Base-by-base conservation (phyloP, 2,797 vertebrate species). In the Trachurus trachurus region DNA sequence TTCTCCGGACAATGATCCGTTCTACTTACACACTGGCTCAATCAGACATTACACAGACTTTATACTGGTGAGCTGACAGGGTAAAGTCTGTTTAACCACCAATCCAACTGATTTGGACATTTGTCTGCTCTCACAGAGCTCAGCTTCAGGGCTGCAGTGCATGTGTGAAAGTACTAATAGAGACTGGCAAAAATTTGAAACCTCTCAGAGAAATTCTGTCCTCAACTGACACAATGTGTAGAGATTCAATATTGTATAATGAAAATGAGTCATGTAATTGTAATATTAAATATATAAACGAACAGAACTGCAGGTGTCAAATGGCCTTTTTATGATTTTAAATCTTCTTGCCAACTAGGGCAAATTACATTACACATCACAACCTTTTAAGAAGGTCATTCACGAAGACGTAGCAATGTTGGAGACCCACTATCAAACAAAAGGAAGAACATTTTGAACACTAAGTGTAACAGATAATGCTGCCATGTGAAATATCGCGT, bases 401-500 rank as follows among this genome's bases (percentile, higher is more conserved):
- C 6, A 17, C 21, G 16, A 59, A 44, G 29, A 26, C 21, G 10
- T 17, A 44, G 39, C 26, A 26, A 57, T 29, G 47, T 37, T 39
- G 16, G 44, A 2, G 29, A 1, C 2, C 9, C 6, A 39, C 5
- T 5, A 13, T 19, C 31, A 47, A 3, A 31, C 5, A 70, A n/a
- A 47, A 17, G 16, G 62, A 63, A 49, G 2, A 53, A 31, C 10
- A 47, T 58, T 67, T 65, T 58, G 2, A 63, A 47, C 53, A 67
- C 12, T 15, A 37, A 50, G n/a, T 61, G 39, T 44, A 21, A 65
- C 6, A 62, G 19, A 4, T 64, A 39, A 62, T 56, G 11, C 19
- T 31, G 3, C n/a, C 19, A 15, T 82, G 56, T 68, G 22, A 74
- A 67, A 81, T 59, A 62, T 9, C 2, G 42, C 12, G 50, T 50